phyloP scores from a whole-genome alignment of 2,113 vertebrate species.

The Psittacula cyanocephala region DNA sequence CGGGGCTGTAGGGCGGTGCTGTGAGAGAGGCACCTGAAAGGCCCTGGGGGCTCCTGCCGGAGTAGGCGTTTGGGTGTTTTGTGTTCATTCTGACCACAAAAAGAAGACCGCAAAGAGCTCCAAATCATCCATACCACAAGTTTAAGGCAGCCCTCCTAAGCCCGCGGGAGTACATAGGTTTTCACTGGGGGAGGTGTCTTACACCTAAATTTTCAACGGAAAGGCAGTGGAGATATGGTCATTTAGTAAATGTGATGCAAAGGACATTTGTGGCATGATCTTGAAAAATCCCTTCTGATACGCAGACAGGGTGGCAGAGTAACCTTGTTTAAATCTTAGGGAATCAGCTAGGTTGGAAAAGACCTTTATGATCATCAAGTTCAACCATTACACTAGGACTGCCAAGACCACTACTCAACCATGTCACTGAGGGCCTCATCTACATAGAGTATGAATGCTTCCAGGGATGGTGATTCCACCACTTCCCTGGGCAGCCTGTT shows the following conservation, averaged over 20 bases:
- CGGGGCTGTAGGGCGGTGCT: fast-evolving
- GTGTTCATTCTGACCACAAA: fast-evolving
- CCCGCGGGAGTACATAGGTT: fast-evolving
- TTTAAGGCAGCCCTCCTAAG: too few relatives aligned
- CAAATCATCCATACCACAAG: fast-evolving
- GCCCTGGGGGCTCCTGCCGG: fast-evolving
- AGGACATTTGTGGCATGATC: not conserved
- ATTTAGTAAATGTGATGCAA: not conserved
- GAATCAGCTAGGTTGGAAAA: not conserved
- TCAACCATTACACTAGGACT: not conserved
- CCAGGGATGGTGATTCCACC: not conserved
- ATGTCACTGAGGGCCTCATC: not conserved
- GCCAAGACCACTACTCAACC: not conserved
- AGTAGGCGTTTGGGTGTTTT: fast-evolving
- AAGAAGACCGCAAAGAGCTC: too few relatives aligned
- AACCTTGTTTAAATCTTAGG: not conserved
- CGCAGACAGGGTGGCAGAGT: not conserved
- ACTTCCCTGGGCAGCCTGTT: not conserved
- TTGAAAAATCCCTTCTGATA: not conserved
- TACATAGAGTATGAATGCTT: not conserved
- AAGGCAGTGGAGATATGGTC: not conserved
- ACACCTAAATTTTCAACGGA: fast-evolving
- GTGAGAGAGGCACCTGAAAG: fast-evolving
- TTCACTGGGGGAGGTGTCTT: fast-evolving
- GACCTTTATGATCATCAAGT: not conserved